Base-by-base conservation (phyloP, 2,113 vertebrate species). In the Elachura formosa region DNA sequence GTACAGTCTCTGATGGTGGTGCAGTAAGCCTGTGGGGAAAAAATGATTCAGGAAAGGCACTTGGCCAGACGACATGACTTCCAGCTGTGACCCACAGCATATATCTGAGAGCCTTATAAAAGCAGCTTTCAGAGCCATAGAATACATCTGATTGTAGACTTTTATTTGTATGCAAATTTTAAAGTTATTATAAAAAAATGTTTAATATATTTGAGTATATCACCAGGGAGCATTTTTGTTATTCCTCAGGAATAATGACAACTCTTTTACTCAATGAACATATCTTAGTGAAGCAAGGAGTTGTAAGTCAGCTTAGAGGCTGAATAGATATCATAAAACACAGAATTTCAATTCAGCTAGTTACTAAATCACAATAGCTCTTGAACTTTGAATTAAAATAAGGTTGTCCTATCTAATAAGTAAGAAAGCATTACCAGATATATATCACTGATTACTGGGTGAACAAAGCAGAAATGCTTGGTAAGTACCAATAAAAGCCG, bases 61-160 rank as follows among this genome's bases (percentile, higher is more conserved):
- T 63, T 75, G 43, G 18, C 29, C 66, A 87, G n/a, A 48, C 18
- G 40, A 14, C 2, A 4, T 22, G 12, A 28, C 58, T 64, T 85
- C 45, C 67, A 94, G 40, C 45, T 88, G 55, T 77, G 40, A 52
- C 75, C 20, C 23, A 61, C 15, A 23, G 4, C 19, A 34, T 52
- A n/a, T 55, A 34, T 76, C 24, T 9, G 2, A 11, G 20, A 59
- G 14, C 34, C 2, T 1, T 41, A 40, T 0, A 2, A 48, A 2
- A 59, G 26, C 21, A 55, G 12, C 4, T 69, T 68, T 72, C 21
- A 61, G 31, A 82, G 19, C 2, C 55, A 20, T 23, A 56, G 67
- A 75, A 73, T 9, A 12, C 8, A 18, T 61, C 52, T 20, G 1
- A 18, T 3, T 69, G 41, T 29, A 38, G 19, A 18, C 1, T 59